Evolutionary conservation across 2,888 invertebrate species (phyloP), one percentile per base, ranked within the genome.

Genomic region (Pristionchus exspectatus): DNA sequence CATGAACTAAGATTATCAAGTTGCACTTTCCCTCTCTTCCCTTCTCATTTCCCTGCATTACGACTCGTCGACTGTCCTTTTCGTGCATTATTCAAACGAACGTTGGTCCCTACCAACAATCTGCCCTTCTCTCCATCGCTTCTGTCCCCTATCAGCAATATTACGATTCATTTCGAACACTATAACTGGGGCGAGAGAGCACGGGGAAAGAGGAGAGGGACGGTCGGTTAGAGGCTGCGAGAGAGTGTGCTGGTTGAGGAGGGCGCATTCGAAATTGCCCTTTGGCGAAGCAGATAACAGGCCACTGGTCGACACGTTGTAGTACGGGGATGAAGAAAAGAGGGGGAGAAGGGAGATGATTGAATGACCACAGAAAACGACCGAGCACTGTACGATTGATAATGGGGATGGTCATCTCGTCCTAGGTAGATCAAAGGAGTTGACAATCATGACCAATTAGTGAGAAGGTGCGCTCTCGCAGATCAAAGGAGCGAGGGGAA

Each of bases 261-360:
- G 44, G 9, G 4, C 44, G 44, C 44, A 50, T 50, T 50, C 44
- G 44, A 16, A 33, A 74, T 21, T 74, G 74, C 74, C 74, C 74
- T 83, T 83, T 83, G 54, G 27, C 83, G 83, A 83, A 50, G 83
- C 83, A 50, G 83, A 54, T 83, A 50, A 83, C 27, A n/a, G 33
- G 38, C 44, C 44, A 50, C 44, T 50, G 44, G 44, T 50, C 44
- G 44, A 63, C 56, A 85, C 85, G 9, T 12, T 33, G 18, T 85
- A 59, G 85, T 85, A 85, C 85, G 59, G 38, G 38, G 38, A 38
- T 38, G 38, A 38, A 38, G 38, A 33, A 59, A 16, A n/a, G n/a
- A n/a, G n/a, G n/a, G n/a, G 56, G 50, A 18, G 21, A 30, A 56
- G n/a, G 24, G 56, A 85, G 85, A 38, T 21, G 44, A 50, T 50